Conservation (phyloP, 2,888 invertebrate species). For the Diaphora mendica region DNA sequence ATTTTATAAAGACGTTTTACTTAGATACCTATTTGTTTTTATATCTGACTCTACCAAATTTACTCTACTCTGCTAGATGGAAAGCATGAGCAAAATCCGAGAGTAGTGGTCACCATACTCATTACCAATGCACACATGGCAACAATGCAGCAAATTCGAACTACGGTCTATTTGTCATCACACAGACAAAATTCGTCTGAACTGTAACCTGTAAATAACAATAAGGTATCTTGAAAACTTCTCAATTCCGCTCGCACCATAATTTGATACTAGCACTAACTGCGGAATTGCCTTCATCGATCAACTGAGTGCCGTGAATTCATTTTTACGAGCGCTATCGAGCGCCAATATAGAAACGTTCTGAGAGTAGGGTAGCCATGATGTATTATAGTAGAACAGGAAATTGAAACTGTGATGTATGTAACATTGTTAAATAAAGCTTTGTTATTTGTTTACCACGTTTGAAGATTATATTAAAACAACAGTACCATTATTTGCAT, state of each 20-base stretch:
- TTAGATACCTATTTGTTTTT: not conserved
- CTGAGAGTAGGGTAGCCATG: conserved; percentile 48
- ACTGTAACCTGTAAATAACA: conserved; percentile 18
- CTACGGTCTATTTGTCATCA: not conserved
- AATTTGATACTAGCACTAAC: conserved; percentile 42
- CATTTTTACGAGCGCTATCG: conserved; percentile 51
- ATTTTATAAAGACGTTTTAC: not conserved
- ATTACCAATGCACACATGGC: too few relatives aligned
- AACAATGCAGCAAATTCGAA: too few relatives aligned
- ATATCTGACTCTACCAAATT: too few relatives aligned
- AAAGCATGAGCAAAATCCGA: too few relatives aligned
- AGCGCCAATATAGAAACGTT: conserved; percentile 62
- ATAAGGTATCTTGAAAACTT: conserved; percentile 25
- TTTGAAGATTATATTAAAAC: not conserved
- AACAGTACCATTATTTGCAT: not conserved
- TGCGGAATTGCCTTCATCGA: conserved; percentile 50
- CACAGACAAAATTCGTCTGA: not conserved
- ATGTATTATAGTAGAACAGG: conserved; percentile 25
- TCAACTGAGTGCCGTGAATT: conserved; percentile 50
- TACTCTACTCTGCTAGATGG: too few relatives aligned
- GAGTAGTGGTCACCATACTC: too few relatives aligned
- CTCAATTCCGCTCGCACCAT: conserved; percentile 36
- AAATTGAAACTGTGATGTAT: conserved; percentile 26
- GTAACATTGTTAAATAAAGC: not conserved
- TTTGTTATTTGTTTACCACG: not conserved